These are phyloP conservation scores for Tridacna gigas DNA, from an alignment of 2,888 invertebrate species.

Conservation along the genomic window DNA sequence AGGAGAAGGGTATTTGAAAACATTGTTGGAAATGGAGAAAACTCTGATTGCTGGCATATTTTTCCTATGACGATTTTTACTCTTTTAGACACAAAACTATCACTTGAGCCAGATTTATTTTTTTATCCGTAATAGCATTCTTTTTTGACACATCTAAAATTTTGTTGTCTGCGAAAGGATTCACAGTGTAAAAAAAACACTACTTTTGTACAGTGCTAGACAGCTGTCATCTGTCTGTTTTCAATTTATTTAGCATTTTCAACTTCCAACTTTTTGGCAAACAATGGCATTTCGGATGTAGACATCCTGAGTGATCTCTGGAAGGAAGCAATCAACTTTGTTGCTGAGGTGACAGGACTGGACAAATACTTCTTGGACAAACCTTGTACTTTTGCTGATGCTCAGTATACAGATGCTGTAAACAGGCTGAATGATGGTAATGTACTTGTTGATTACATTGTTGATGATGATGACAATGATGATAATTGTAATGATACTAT, in stretches of 20 bases:
- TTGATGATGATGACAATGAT: too few species aligned
- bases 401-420: slow-evolving; percentile 22
- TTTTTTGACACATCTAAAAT: too few species aligned
- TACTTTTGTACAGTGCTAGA: background rate
- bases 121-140: too few species aligned
- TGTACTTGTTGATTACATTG: background rate
- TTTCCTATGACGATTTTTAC: too few species aligned
- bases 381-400: slow-evolving; percentile 20
- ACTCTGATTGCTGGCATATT: too few species aligned
- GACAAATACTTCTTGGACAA: slow-evolving; percentile 33
- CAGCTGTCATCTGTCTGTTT: background rate
- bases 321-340: slow-evolving; percentile 26
- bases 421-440: slow-evolving; percentile 44
- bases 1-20: too few species aligned
- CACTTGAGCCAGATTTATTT: too few species aligned
- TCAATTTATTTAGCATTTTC: slow-evolving; percentile 39
- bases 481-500: too few species aligned
- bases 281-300: slow-evolving; percentile 24
- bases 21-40: too few species aligned
- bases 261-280: slow-evolving; percentile 28
- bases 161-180: too few species aligned
- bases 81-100: too few species aligned
- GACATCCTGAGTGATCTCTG: slow-evolving; percentile 25
- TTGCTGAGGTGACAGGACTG: slow-evolving; percentile 44
- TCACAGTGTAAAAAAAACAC: too few species aligned